Percentiles rank a stretch among this genome's conserved stretches.
phyloP scores from a whole-genome alignment of 2,113 vertebrate species.

The Carlito syrichta region DNA sequence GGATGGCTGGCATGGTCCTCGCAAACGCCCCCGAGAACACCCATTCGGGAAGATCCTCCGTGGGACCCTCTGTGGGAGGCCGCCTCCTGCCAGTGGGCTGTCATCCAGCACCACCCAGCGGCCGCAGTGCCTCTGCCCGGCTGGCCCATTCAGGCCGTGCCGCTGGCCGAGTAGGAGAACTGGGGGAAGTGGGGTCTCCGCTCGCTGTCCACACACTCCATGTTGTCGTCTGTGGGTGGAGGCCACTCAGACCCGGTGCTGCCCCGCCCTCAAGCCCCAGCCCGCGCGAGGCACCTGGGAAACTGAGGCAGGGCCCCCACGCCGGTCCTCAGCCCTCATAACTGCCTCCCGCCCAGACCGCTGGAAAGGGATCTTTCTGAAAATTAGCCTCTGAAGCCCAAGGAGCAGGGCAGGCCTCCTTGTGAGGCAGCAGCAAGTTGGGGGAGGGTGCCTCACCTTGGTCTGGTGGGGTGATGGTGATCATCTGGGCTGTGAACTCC shows the following conservation, averaged over 20 bases:
- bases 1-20: conserved; percentile 58
- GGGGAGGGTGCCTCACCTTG: conserved; percentile 96
- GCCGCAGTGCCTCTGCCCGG: too few relatives aligned
- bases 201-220: conserved; percentile 95
- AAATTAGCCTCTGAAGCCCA: neutral
- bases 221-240: conserved; percentile 88
- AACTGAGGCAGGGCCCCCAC: neutral
- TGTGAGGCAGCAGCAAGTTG: too few relatives aligned
- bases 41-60: too few relatives aligned
- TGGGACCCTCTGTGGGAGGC: too few relatives aligned
- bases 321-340: fast-evolving
- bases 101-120: conserved; percentile 82
- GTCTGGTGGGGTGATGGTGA: conserved; percentile 97
- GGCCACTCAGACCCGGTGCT: fast-evolving
- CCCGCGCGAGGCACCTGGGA: neutral
- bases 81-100: conserved; percentile 83
- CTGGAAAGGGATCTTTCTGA: neutral
- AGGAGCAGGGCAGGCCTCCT: neutral
- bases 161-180: conserved; percentile 97
- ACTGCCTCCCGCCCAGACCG: fast-evolving
- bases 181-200: conserved; percentile 96
- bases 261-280: fast-evolving
- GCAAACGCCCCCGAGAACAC: conserved; percentile 77
- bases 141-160: conserved; percentile 85
- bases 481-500: conserved; percentile 96